Evolutionary conservation across 30 jellyfish, hydroid and myxozoan genomes (phyloP).

Genomic region (Clytia hemisphaerica): DNA sequence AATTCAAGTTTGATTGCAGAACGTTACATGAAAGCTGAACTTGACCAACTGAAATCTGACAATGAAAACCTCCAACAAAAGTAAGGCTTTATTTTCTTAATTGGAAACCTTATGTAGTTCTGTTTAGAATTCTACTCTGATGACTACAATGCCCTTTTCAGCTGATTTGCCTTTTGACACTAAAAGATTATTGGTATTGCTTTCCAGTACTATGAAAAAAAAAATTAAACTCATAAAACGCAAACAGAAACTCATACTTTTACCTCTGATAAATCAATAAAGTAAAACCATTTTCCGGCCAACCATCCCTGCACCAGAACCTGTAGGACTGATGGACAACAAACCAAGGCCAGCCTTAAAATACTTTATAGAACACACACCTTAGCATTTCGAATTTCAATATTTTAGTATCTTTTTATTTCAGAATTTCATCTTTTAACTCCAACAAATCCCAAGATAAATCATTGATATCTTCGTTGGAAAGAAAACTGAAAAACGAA

Average conservation of each 20-base stretch:
- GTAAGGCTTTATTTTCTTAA: conserved; percentile 32
- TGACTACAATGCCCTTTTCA: not conserved
- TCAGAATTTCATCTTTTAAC: conserved; percentile 52
- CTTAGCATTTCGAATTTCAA: too few species aligned
- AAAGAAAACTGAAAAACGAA: conserved; percentile 70
- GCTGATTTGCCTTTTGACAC: not conserved
- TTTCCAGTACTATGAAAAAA: too few species aligned
- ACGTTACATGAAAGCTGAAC: conserved; percentile 78
- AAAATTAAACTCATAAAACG: too few species aligned
- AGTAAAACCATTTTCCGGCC: too few species aligned
- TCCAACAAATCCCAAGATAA: conserved; percentile 73
- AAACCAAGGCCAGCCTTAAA: too few species aligned
- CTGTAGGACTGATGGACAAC: too few species aligned
- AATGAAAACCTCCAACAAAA: conserved; percentile 72
- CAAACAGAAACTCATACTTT: too few species aligned
- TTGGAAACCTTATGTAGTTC: not conserved
- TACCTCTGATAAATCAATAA: too few species aligned
- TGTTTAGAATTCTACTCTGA: too few species aligned
- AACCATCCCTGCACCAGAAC: too few species aligned
- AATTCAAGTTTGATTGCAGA: conserved; percentile 61
- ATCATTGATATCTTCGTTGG: conserved; percentile 55
- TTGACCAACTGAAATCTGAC: conserved; percentile 73
- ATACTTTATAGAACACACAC: too few species aligned
- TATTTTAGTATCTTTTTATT: not conserved
- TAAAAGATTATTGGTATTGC: too few species aligned